A percentile compares a stretch with the other conserved stretches of the same genome.
phyloP scores from a whole-genome alignment of 2,113 vertebrate genomes.

The Zeus faber region DNA sequence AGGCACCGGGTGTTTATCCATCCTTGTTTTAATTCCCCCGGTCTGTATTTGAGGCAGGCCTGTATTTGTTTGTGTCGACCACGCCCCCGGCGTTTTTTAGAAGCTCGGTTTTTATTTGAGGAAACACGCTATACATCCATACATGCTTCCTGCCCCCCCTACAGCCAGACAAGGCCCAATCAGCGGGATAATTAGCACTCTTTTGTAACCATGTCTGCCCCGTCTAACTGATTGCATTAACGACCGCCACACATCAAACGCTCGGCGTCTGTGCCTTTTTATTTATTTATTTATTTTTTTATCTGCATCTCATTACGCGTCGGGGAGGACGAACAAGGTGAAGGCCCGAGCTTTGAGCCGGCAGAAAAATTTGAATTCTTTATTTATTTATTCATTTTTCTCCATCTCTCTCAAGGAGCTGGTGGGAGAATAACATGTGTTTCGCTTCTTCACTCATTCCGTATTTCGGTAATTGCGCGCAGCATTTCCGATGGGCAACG shows the following conservation, averaged over 20 bases:
- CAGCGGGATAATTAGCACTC: slow-evolving; percentile 60
- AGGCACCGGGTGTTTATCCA: too few species aligned
- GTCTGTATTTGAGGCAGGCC: too few species aligned
- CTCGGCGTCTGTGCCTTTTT: slow-evolving; percentile 34
- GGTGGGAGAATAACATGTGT: slow-evolving; percentile 25
- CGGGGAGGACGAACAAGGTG: slow-evolving; percentile 42
- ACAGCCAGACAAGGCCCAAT: slow-evolving; percentile 60
- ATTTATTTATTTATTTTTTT: too few species aligned
- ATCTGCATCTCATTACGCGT: slow-evolving; percentile 58
- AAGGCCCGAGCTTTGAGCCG: slow-evolving; percentile 16
- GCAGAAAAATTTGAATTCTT: not conserved
- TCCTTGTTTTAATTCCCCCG: too few species aligned
- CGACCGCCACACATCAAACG: slow-evolving; percentile 62
- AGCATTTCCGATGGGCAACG: too few species aligned
- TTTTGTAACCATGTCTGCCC: slow-evolving; percentile 43
- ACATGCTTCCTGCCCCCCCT: too few species aligned
- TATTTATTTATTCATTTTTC: slow-evolving; percentile 21
- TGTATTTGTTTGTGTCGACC: too few species aligned
- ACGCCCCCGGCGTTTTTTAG: too few species aligned
- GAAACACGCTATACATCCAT: too few species aligned
- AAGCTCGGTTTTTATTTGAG: too few species aligned
- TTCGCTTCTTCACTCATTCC: slow-evolving; percentile 4
- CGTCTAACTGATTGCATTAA: slow-evolving; percentile 69
- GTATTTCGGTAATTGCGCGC: slow-evolving; percentile 30
- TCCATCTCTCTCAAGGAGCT: slow-evolving; percentile 28